A percentile compares a stretch with the other conserved stretches of the same genome.
Evolutionary conservation across 2,113 vertebrate genomes (phyloP).

Genomic region (Rallus limicola): DNA sequence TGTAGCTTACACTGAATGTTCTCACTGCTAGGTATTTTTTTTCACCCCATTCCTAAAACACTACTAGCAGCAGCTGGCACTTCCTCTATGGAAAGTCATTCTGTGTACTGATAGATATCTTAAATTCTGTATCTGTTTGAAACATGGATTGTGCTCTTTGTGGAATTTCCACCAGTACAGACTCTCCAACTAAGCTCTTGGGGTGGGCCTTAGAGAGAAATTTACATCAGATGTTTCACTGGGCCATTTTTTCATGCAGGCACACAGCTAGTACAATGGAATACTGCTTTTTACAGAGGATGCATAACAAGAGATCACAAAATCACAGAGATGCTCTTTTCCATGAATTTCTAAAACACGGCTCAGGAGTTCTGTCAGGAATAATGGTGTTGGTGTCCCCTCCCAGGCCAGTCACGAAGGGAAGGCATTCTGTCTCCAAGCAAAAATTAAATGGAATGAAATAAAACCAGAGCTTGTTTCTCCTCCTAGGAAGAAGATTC

Average conservation of each 20-base stretch:
- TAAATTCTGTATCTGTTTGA: background rate
- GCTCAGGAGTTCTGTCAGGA: background rate
- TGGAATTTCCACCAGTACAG: background rate
- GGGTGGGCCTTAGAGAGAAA: background rate
- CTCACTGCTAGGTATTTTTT: background rate
- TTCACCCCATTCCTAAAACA: background rate
- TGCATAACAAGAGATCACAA: background rate
- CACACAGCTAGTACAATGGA: background rate
- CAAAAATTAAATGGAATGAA: background rate
- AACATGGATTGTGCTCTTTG: background rate
- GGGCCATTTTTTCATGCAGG: background rate
- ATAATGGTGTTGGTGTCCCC: background rate
- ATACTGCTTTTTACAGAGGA: background rate
- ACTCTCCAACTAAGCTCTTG: background rate
- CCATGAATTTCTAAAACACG: background rate
- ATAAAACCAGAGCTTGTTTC: background rate
- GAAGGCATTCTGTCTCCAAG: background rate
- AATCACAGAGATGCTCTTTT: background rate
- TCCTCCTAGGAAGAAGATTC: background rate
- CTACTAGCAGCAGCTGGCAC: rapidly evolving
- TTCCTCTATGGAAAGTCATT: background rate
- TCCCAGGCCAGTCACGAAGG: rapidly evolving
- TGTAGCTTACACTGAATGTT: background rate
- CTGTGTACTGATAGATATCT: background rate
- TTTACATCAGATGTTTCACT: background rate